A percentile compares a stretch with the other conserved stretches of the same genome.
These are phyloP conservation scores for Phataginus tricuspis DNA, from an alignment of 2,797 vertebrate genomes.

Conservation along the genomic window DNA sequence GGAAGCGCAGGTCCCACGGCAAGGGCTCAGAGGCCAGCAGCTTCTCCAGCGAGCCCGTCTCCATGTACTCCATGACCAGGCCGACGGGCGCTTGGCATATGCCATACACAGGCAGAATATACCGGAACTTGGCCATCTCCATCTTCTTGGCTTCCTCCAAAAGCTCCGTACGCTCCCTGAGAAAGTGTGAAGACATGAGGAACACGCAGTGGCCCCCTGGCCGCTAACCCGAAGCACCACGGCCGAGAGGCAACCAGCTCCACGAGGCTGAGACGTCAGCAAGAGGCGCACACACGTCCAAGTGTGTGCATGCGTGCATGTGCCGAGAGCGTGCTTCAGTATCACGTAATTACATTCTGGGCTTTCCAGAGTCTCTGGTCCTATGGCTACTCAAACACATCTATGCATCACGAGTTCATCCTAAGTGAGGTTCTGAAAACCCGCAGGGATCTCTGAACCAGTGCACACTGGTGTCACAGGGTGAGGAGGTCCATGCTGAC, in stretches of 20 bases:
- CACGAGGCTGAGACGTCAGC: accelerated
- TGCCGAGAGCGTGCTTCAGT: not conserved
- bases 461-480: accelerated
- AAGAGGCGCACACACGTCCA: accelerated
- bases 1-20: constrained; percentile 97
- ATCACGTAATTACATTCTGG: accelerated
- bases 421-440: not conserved
- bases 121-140: constrained; percentile 98
- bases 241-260: not conserved
- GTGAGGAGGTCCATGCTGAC: accelerated
- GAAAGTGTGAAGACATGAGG: not conserved
- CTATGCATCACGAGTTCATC: accelerated
- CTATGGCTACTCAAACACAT: too few species aligned
- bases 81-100: constrained; percentile 96
- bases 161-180: constrained; percentile 94
- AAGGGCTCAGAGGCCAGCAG: constrained; percentile 93
- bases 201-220: accelerated
- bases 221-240: accelerated
- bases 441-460: not conserved
- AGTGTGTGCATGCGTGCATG: too few species aligned
- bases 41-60: constrained; percentile 96
- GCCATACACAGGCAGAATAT: constrained; percentile 97
- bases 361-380: not conserved
- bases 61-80: constrained; percentile 99
- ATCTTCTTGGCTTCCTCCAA: constrained; percentile 98